Conservation (phyloP, 1,140 invertebrate species). For the Odontomachus brunneus region DNA sequence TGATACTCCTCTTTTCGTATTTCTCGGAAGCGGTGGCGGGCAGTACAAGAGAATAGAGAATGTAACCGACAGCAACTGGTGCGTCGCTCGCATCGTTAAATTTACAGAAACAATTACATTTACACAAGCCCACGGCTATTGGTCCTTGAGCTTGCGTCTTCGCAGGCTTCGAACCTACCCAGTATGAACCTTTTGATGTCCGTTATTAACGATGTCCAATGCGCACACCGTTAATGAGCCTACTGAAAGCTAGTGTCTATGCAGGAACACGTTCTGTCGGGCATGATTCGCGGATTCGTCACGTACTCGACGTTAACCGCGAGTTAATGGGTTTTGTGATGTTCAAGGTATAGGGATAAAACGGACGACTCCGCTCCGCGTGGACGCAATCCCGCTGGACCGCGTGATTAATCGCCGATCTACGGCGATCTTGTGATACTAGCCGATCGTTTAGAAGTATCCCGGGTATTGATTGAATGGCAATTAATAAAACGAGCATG, state of each 20-base stretch:
- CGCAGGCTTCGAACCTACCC: not conserved
- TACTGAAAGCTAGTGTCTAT: slow-evolving; percentile 21
- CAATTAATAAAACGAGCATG: slow-evolving; percentile 1
- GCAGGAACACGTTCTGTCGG: slow-evolving; percentile 1
- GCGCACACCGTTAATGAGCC: not conserved
- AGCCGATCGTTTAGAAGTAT: not conserved
- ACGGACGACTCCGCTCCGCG: slow-evolving; percentile 13
- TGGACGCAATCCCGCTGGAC: not conserved
- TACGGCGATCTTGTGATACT: not conserved
- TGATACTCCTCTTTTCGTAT: not conserved
- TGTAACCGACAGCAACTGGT: not conserved
- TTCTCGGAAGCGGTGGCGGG: not conserved
- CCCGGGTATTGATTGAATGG: not conserved
- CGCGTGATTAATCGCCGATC: slow-evolving; percentile 33
- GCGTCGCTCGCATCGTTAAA: not conserved
- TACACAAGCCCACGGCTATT: not conserved
- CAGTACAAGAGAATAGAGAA: not conserved
- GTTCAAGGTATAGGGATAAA: slow-evolving; percentile 31
- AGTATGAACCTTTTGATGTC: slow-evolving; percentile 1
- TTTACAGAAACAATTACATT: not conserved
- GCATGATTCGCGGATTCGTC: slow-evolving; percentile 40
- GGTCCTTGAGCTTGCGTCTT: not conserved
- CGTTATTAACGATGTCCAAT: not conserved
- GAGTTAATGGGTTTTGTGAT: slow-evolving; percentile 44
- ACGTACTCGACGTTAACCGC: slow-evolving; percentile 47